Evolutionary conservation across 37 sponge, comb jelly and placozoan species (phyloP).

Genomic region (Theonella swinhoei): DNA sequence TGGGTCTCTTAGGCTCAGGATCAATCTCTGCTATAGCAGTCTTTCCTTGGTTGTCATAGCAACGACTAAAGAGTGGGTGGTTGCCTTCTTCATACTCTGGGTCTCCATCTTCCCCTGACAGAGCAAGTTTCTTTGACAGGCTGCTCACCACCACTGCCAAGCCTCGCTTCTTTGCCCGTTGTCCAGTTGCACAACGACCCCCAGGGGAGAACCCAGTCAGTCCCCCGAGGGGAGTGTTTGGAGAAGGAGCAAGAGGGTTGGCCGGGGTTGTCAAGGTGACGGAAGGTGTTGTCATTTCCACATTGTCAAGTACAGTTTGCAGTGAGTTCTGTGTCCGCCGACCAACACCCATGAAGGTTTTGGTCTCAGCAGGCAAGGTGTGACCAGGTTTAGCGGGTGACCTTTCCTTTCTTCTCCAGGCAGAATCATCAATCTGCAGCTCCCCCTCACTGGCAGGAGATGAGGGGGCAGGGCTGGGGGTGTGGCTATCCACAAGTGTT

Average conservation of each 20-base stretch:
- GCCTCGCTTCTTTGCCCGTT: neutral
- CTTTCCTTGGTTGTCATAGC: slow-evolving; percentile 52
- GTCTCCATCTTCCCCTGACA: neutral
- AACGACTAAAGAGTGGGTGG: slow-evolving; percentile 46
- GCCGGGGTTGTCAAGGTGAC: no score
- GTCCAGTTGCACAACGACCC: neutral
- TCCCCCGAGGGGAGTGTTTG: neutral
- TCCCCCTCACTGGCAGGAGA: slow-evolving; percentile 51
- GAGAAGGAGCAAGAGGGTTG: neutral
- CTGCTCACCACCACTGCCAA: neutral
- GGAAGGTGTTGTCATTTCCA: no score
- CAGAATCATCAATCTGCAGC: slow-evolving; percentile 49
- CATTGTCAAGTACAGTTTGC: neutral
- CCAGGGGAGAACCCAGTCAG: neutral
- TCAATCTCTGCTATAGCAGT: slow-evolving; percentile 69
- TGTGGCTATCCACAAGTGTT: slow-evolving; percentile 5
- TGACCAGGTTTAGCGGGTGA: neutral
- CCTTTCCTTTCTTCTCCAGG: neutral
- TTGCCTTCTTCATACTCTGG: neutral
- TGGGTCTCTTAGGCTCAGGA: slow-evolving; percentile 39
- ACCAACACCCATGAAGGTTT: neutral
- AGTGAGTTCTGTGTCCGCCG: neutral
- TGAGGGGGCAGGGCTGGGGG: slow-evolving; percentile 26
- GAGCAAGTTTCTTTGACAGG: neutral
- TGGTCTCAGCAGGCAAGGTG: no score